Base-by-base conservation (phyloP, 2,888 invertebrate species). In the Acrobasis suavella region DNA sequence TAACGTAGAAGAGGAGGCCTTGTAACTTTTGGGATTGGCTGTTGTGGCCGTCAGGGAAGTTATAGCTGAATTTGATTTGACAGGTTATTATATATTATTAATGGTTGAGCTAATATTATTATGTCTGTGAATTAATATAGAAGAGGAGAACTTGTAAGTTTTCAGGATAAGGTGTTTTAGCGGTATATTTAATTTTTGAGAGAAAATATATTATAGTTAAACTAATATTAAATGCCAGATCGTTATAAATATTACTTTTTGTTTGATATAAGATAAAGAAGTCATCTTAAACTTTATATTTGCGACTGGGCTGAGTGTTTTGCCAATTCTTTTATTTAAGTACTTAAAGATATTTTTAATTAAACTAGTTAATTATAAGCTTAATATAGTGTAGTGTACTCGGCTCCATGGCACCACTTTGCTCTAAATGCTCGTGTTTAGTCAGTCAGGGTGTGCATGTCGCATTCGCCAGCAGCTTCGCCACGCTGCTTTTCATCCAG, bases 341-440 rank as follows among this genome's bases (percentile, higher is more conserved):
- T 32, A 42, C 46, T 46, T 49, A 58, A n/a, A n/a, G n/a, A n/a
- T 14, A 49, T 22, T 46, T 49, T 58, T 37, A 16, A 15, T 60
- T 62, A 58, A 42, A 56, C 54, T 64, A 62, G 15, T 67, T 62
- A 65, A 63, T 37, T 63, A 68, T 72, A 74, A 78, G 75, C 71
- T 73, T 80, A 76, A 69, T 67, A 67, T 81, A 81, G 75, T 67
- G 70, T 81, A 80, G 75, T 74, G 64, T 75, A 73, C 76, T 82
- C 80, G 90, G 89, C 89, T 89, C 91, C 90, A 90, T 89, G 79
- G 88, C 90, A 90, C 91, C 91, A 91, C 91, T 90, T 82, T 88
- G 89, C 87, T 89, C 84, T 86, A 73, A 83, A 83, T 76, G 89
- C 88, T 89, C 86, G 83, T 78, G 78, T 77, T 78, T 77, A 78